A percentile compares a stretch with the other conserved stretches of the same genome.
phyloP scores from a whole-genome alignment of 2,113 vertebrate species.

The Grammomys dolichurus region DNA sequence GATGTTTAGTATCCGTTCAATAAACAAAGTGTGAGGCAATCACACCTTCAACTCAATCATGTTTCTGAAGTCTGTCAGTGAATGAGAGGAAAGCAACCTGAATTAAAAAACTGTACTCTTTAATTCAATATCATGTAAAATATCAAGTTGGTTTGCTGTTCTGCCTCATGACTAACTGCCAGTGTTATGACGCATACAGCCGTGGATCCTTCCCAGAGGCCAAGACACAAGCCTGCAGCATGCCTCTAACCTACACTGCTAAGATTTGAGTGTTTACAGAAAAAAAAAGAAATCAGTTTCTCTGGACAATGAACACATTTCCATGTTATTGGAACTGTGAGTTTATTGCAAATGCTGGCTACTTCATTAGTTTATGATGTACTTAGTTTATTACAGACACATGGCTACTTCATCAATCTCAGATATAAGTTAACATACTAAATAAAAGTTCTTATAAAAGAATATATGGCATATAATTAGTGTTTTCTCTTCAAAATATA shows the following conservation, averaged over 20 bases:
- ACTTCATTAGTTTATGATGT: background rate
- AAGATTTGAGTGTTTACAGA: conserved; percentile 16
- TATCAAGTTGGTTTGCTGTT: background rate
- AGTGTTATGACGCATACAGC: background rate
- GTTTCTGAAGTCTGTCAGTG: background rate
- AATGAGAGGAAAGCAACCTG: conserved; percentile 39
- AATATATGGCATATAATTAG: background rate
- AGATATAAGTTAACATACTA: conserved; percentile 44
- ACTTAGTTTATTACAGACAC: background rate
- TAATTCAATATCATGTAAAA: conserved; percentile 4
- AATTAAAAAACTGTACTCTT: background rate
- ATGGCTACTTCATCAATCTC: conserved; percentile 31
- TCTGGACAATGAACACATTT: conserved; percentile 48
- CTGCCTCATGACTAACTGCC: background rate
- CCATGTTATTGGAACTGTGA: conserved; percentile 26
- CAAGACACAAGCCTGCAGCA: conserved; percentile 7
- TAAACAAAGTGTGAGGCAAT: conserved; percentile 39
- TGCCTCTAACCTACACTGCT: background rate
- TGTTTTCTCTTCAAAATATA: background rate
- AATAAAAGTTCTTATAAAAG: conserved; percentile 37
- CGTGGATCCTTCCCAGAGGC: conserved; percentile 18
- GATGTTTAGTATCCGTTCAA: conserved; percentile 24
- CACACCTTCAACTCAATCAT: conserved; percentile 37
- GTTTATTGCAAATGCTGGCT: conserved; percentile 20
- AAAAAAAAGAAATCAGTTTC: conserved; percentile 47